Base-by-base conservation (phyloP, 2,113 vertebrate species). In the Gila orcuttii region DNA sequence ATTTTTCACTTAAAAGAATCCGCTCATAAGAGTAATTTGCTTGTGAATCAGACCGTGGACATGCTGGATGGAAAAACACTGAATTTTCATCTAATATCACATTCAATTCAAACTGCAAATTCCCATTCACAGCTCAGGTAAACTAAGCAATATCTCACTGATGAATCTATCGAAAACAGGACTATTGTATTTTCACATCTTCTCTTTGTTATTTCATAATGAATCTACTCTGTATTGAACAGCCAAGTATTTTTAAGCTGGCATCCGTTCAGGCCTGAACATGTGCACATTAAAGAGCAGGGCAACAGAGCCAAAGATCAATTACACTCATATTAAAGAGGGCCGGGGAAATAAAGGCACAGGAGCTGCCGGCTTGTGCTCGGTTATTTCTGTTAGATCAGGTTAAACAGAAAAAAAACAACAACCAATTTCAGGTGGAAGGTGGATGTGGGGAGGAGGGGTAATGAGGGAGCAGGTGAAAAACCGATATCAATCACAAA, bases 361-460 rank as follows among this genome's bases (percentile, higher is more conserved):
- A 10, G 59, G 57, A 60, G 50, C 84, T 79, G 59, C 11, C 4
- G 68, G 33, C 66, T 76, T 19, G 1, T 21, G 76, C 57, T n/a
- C 7, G n/a, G 83, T 64, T 87, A 68, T 81, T 87, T 66, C 69
- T 62, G 64, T 28, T 76, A 75, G 60, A 74, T 75, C 76, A 81
- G 59, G 83, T 81, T 75, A 57, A 64, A 68, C 9, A 77, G 74
- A 74, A 74, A 45, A 66, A 69, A 74, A 74, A 12, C 74, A 55
- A 75, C 55, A 28, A 74, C 77, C 64, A 60, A 66, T 78, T 80
- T 79, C 50, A 73, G 52, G 33, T 47, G 62, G 36, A 64, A 47
- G 25, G 57, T 45, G 55, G 39, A 28, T 66, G 62, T 36, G 73
- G 39, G 28, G 57, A 55, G 74, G 74, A 50, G 25, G 15, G 45